Evolutionary conservation across 2,113 vertebrate genomes (phyloP).

Genomic region (Alosa alosa): DNA sequence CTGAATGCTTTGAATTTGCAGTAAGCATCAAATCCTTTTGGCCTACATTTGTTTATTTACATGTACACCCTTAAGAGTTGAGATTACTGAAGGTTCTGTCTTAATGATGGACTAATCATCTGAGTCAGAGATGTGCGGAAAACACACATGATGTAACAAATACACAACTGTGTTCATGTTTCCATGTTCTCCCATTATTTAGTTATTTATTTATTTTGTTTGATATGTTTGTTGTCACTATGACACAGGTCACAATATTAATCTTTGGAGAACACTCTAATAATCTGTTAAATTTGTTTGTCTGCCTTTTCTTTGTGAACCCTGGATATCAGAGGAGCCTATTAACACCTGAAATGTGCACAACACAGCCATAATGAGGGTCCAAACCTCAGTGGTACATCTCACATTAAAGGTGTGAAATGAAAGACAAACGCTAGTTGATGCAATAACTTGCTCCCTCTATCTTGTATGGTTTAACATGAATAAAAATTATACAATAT

Average conservation of each 20-base stretch:
- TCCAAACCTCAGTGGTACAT: neutral
- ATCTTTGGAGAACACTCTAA: neutral
- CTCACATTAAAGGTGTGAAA: constrained; percentile 3
- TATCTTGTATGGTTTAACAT: neutral
- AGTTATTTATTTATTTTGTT: neutral
- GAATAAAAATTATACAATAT: neutral
- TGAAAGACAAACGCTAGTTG: neutral
- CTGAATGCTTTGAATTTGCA: too few relatives aligned
- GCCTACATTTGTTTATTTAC: neutral
- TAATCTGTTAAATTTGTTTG: neutral
- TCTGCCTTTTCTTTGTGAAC: neutral
- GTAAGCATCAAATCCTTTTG: too few relatives aligned
- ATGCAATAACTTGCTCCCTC: neutral
- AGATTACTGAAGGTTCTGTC: neutral
- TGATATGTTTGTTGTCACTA: neutral
- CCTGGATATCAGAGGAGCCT: neutral
- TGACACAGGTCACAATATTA: neutral
- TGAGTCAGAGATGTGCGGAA: neutral
- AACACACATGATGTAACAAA: neutral
- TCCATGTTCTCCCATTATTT: neutral
- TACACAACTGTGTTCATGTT: neutral
- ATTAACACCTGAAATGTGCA: neutral
- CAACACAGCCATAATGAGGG: neutral
- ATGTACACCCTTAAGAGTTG: neutral
- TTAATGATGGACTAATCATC: neutral